phyloP scores from a whole-genome alignment of 1,140 invertebrate species.

The Nilaparvata lugens region DNA sequence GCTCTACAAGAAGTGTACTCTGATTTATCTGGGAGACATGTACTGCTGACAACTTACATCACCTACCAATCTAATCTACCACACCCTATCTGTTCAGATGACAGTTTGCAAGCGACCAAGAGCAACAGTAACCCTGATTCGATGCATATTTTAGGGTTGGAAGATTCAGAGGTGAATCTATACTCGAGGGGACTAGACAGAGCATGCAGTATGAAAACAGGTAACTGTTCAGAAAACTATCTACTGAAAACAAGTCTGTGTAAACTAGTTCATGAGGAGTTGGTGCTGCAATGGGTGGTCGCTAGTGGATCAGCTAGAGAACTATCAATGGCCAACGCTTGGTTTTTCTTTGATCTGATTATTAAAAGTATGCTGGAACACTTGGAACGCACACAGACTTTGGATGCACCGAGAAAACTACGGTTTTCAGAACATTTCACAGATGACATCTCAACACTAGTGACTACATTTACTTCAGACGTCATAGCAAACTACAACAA shows the following conservation, averaged over 20 bases:
- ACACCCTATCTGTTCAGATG: conserved; percentile 36
- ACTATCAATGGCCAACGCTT: conserved; percentile 77
- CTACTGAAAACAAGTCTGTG: conserved; percentile 10
- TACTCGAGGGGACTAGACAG: conserved; percentile 46
- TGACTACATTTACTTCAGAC: conserved; percentile 71
- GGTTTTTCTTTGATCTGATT: conserved; percentile 88
- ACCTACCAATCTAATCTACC: conserved; percentile 76
- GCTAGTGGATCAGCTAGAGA: conserved; percentile 75
- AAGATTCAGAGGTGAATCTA: conserved; percentile 13
- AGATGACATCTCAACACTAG: conserved; percentile 76
- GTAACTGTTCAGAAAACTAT: conserved; percentile 8
- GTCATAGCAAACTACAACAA: conserved; percentile 61
- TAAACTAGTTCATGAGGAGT: conserved; percentile 76
- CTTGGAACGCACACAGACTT: conserved; percentile 54
- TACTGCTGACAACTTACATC: conserved; percentile 71
- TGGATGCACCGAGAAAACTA: conserved; percentile 66
- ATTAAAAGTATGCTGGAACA: conserved; percentile 88
- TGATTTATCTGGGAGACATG: conserved; percentile 76
- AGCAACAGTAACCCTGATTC: conserved; percentile 15
- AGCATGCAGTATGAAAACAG: conserved; percentile 50
- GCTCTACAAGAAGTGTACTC: conserved; percentile 60
- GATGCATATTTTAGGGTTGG: not conserved
- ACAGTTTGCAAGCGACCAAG: not conserved
- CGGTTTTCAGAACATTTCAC: conserved; percentile 83
- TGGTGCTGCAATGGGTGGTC: conserved; percentile 86